Evolutionary conservation across 2,797 vertebrate species (phyloP), one percentile per base, ranked within the genome.

Genomic region (Bryconaethiops microstoma): DNA sequence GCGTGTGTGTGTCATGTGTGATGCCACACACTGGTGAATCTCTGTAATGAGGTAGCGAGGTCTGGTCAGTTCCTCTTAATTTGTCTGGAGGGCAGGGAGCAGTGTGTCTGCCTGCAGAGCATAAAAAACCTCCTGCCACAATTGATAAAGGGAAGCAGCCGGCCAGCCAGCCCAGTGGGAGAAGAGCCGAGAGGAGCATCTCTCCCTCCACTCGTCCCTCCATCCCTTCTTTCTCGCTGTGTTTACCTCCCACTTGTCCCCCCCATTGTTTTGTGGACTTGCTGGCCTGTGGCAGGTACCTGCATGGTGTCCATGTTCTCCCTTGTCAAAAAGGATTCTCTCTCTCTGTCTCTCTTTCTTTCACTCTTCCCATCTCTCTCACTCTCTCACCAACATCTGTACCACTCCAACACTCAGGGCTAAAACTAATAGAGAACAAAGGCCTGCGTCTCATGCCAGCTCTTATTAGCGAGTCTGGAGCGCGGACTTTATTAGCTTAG

Each of bases 221-320:
- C 17, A 42, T 81, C 45, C 74, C 70, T 16, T 71, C 48, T 23
- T 55, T 60, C 77, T 50, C 16, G 77, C 45, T 65, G n/a, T 76
- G 62, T 74, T 69, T 78, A 69, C 35, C 42, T 72, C 57, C 69
- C 64, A 62, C 68, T 77, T 19, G 23, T 79, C n/a, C 59, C 45
- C 12, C 16, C 23, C 17, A 2, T 65, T 76, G 19, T 67, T 17
- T 73, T 80, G 1, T 55, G 52, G 77, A 55, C 19, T 23, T 64
- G 69, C 52, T 73, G 63, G 62, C 57, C 48, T 52, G 62, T 77
- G 81, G 82, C 83, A 72, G 79, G 42, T 79, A 85, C 85, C 83
- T 85, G 76, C 78, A 65, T 81, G 80, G 78, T 81, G 69, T 73
- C 76, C 77, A 72, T 76, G 78, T 78, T 76, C 57, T 19, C 54